Evolutionary conservation across 2,113 vertebrate species (phyloP).

Genomic region (Apaloderma vittatum): DNA sequence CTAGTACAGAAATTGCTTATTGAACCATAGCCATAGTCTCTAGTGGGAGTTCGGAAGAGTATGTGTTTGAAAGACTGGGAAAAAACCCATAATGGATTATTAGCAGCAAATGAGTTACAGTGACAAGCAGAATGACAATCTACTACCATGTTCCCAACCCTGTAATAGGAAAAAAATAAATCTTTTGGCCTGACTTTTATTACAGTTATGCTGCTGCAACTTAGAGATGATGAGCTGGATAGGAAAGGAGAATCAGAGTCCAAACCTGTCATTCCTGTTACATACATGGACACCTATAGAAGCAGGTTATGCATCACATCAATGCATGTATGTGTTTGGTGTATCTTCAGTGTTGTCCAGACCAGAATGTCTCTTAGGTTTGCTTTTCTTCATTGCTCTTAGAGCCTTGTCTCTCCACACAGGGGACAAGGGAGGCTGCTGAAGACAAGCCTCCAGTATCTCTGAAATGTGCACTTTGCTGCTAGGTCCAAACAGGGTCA

Average conservation of each 20-base stretch:
- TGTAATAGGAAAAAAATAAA: not conserved
- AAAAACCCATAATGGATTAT: not conserved
- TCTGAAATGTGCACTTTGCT: not conserved
- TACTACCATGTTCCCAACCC: not conserved
- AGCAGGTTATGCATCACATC: not conserved
- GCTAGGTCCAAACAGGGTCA: not conserved
- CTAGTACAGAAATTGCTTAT: not conserved
- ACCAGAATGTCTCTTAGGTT: not conserved
- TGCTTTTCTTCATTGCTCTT: not conserved
- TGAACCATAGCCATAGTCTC: not conserved
- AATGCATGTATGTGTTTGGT: not conserved
- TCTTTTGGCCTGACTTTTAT: not conserved
- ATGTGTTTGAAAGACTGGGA: not conserved
- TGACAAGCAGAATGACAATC: not conserved
- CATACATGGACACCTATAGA: not conserved
- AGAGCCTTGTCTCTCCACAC: not conserved
- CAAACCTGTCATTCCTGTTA: rapidly evolving
- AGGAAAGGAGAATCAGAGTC: not conserved
- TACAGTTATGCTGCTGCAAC: not conserved
- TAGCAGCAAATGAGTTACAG: not conserved
- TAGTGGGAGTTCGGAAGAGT: not conserved
- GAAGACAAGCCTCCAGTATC: not conserved
- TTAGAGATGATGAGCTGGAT: not conserved
- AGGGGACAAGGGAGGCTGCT: not conserved
- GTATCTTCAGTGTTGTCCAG: not conserved